Conservation (phyloP, 1,140 invertebrate species). For the Pseudoatta argentina region DNA sequence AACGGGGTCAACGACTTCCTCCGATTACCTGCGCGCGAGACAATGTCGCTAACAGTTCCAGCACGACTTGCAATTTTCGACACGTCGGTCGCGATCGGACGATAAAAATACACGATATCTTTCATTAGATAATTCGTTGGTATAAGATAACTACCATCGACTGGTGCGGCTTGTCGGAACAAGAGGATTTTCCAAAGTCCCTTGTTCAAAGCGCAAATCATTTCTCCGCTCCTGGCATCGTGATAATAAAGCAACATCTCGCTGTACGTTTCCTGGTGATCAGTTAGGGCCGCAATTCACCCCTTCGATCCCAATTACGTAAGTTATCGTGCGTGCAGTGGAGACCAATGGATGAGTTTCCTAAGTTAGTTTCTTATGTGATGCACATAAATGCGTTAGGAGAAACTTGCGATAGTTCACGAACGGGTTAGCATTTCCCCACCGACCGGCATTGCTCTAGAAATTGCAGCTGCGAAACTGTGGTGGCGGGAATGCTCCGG, state of each 20-base stretch:
- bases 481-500: constrained; percentile 79
- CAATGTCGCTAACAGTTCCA: constrained; percentile 48
- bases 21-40: constrained; percentile 76
- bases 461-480: constrained; percentile 67
- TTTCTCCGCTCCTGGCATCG: neutral
- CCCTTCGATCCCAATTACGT: constrained; percentile 24
- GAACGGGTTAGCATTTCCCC: constrained; percentile 45
- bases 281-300: constrained; percentile 4
- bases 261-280: neutral
- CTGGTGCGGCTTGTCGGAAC: neutral
- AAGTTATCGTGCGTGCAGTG: neutral
- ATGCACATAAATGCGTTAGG: neutral
- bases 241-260: constrained; percentile 37
- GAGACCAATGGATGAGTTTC: neutral
- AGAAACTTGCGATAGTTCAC: constrained; percentile 28
- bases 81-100: neutral
- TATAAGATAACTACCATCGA: neutral
- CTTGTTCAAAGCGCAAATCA: neutral
- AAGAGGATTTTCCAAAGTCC: constrained; percentile 8
- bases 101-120: constrained; percentile 1
- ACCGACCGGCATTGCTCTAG: constrained; percentile 68
- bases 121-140: neutral
- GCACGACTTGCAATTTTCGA: constrained; percentile 55
- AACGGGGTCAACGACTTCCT: constrained; percentile 82
- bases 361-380: neutral